Percentiles rank a stretch among this genome's conserved stretches.
phyloP scores from a whole-genome alignment of 37 sponge, comb jelly and placozoan species.

The Theonella swinhoei region DNA sequence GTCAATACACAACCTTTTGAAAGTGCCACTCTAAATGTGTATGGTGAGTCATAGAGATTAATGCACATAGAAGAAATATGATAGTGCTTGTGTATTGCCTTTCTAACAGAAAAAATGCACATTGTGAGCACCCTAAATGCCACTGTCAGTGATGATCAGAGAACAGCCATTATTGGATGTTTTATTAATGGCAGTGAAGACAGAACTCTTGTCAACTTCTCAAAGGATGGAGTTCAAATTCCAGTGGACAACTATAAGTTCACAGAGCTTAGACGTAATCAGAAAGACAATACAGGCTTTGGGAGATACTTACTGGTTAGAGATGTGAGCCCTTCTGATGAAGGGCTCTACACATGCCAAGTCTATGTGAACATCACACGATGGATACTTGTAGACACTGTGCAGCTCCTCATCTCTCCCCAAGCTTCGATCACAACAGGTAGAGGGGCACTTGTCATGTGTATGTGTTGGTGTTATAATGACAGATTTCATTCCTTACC shows the following conservation, averaged over 20 bases:
- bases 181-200: too few species aligned
- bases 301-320: background rate
- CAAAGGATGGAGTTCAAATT: background rate
- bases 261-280: background rate
- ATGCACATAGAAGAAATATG: background rate
- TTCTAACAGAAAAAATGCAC: background rate
- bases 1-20: background rate
- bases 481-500: too few species aligned
- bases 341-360: background rate
- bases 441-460: too few species aligned
- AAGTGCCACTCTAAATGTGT: background rate
- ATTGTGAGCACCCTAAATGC: background rate
- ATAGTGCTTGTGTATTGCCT: background rate
- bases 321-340: background rate
- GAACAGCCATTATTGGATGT: background rate
- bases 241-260: background rate
- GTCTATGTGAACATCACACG: background rate
- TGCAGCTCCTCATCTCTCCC: too few species aligned
- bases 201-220: background rate
- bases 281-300: background rate
- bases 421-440: too few species aligned
- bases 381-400: too few species aligned
- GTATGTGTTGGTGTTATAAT: too few species aligned
- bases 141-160: background rate
- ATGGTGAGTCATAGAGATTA: background rate